A percentile compares a stretch with the other conserved stretches of the same genome.
Conservation (phyloP, 2,113 vertebrate species). For the Pampusana beccarii region DNA sequence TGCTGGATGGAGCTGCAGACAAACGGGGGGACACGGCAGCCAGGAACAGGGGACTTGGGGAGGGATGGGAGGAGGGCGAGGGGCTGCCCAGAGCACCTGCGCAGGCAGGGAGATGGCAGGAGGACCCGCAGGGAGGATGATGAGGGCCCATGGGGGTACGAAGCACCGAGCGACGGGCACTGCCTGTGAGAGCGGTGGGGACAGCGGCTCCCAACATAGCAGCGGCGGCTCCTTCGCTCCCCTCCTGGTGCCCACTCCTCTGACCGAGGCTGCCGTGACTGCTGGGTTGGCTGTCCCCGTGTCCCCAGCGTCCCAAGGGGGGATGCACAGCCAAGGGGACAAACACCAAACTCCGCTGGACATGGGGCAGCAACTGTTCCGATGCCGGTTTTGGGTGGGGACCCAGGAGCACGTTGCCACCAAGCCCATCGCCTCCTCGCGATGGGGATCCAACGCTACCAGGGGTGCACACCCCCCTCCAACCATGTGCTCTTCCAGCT, state of each 20-base stretch:
- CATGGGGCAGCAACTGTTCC: rapidly evolving
- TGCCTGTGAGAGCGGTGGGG: rapidly evolving
- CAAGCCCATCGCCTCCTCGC: background rate
- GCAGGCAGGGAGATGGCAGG: background rate
- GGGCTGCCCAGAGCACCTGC: background rate
- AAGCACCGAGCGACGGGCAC: rapidly evolving
- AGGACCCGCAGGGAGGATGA: background rate
- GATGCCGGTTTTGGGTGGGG: rapidly evolving
- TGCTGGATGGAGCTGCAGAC: background rate
- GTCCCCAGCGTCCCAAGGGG: background rate
- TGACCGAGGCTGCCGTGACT: background rate
- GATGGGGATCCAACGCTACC: rapidly evolving
- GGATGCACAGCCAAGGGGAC: background rate
- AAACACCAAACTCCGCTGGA: background rate
- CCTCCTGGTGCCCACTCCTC: background rate
- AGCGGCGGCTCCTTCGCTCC: background rate
- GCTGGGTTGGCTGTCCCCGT: background rate
- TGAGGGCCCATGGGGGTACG: background rate
- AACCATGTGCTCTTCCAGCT: background rate
- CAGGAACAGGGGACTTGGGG: background rate
- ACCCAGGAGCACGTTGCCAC: background rate
- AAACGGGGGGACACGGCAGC: background rate
- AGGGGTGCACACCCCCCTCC: no score
- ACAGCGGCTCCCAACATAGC: rapidly evolving
- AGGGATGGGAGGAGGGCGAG: background rate